phyloP scores from a whole-genome alignment of 2,888 invertebrate genomes.

The Toxonevra muliebris region DNA sequence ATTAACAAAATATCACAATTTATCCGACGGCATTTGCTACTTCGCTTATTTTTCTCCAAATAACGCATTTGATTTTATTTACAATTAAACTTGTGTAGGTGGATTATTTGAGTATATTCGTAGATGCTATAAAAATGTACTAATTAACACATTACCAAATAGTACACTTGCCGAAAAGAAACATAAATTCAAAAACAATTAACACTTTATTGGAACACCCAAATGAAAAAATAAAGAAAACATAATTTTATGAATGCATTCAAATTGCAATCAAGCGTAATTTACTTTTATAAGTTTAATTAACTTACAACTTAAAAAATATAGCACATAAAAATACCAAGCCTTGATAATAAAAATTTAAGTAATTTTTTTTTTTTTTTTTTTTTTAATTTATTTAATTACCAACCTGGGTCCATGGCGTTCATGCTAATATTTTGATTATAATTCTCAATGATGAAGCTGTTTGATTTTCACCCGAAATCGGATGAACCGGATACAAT shows the following conservation, averaged over 20 bases:
- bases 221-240: not conserved
- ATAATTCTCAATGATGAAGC: conserved; percentile 42
- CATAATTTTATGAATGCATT: conserved; percentile 1
- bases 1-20: too few species aligned
- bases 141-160: conserved; percentile 18
- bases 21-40: too few species aligned
- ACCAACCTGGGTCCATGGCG: conserved; percentile 45
- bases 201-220: conserved; percentile 14
- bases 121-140: not conserved
- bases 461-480: conserved; percentile 24
- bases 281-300: not conserved
- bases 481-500: not conserved
- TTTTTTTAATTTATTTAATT: not conserved
- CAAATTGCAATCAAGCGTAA: not conserved
- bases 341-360: not conserved
- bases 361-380: not conserved
- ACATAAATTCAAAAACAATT: conserved; percentile 15
- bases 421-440: conserved; percentile 33
- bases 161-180: conserved; percentile 2
- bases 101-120: not conserved
- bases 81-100: not conserved
- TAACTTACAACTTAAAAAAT: not conserved
- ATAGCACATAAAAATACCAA: not conserved
- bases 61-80: not conserved
- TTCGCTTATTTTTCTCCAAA: too few species aligned